A percentile compares a stretch with the other conserved stretches of the same genome.
Conservation (phyloP, 2,113 vertebrate genomes). For the Chionomys nivalis region DNA sequence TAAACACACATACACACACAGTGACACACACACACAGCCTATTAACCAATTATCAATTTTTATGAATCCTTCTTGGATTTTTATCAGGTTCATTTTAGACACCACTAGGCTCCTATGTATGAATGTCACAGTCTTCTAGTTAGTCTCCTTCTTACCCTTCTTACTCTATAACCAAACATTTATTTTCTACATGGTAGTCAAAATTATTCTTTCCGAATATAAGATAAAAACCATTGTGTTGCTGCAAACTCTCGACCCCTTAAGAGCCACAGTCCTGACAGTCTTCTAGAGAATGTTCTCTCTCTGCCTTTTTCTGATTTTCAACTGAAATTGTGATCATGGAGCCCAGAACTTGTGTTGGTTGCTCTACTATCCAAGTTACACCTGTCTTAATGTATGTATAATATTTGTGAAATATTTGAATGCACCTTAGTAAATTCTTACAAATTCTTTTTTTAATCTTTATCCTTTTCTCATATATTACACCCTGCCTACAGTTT, state of each 20-base stretch:
- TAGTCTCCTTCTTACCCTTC: not conserved
- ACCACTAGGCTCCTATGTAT: not conserved
- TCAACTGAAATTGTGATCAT: not conserved
- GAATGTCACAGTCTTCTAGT: not conserved
- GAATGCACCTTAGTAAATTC: not conserved
- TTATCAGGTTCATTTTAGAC: not conserved
- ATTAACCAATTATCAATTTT: not conserved
- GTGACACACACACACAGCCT: not conserved
- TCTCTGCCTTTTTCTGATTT: not conserved
- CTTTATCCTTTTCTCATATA: not conserved
- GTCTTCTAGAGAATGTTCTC: not conserved
- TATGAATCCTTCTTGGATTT: not conserved
- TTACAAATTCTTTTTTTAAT: not conserved
- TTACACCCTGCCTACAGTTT: not conserved
- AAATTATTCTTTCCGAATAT: conserved; percentile 14
- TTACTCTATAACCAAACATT: not conserved
- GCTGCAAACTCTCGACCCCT: not conserved
- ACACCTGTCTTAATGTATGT: not conserved
- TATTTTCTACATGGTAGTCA: not conserved
- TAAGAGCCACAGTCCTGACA: not conserved
- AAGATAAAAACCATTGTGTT: not conserved
- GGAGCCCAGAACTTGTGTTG: not conserved
- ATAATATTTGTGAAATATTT: not conserved
- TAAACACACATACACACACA: not conserved
- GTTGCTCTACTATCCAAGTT: not conserved